Base-by-base conservation (phyloP, 2,113 vertebrate species). In the Toxostoma redivivum region DNA sequence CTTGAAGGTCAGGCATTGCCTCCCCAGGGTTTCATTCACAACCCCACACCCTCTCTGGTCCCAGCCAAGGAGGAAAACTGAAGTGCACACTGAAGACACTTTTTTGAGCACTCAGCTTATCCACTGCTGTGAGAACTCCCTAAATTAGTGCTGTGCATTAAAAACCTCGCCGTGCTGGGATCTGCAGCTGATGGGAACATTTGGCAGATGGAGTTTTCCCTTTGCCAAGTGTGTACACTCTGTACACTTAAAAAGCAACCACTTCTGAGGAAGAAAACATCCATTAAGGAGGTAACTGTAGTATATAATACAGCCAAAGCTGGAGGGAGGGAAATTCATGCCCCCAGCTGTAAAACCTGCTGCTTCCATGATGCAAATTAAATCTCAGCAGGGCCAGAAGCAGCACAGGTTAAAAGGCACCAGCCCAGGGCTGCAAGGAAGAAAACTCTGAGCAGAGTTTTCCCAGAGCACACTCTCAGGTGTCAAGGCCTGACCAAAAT, bases 101-200 rank as follows among this genome's bases (percentile, higher is more conserved):
- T 18, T 8, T 15, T 1, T 16, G 53, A 86, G 54, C 42, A 33
- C 40, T 37, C 48, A 31, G 38, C 28, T 56, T 9, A 27, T 7
- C 33, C 37, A 4, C 15, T 13, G 5, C n/a, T 30, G 8, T 7
- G 7, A 92, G n/a, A 40, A 2, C 14, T 23, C 31, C 14, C 70
- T 22, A 3, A 50, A 65, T 31, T 7, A 64, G 45, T 7, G 28
- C 53, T 27, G 17, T 18, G 37, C 30, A 13, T 48, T 54, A 45
- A 40, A 58, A 66, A 3, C 17, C 13, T 5, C 5, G 0, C 2
- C 1, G 5, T 25, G 45, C 67, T 24, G 42, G 3, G 17, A 27
- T 38, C 60, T 67, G 73, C 60, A 33, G 62, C 79, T 45, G 71
- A 24, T 4, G 31, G 30, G 2, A 51, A 9, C 2, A 0, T 4